Evolutionary conservation across 1,140 invertebrate genomes (phyloP), one percentile per base, ranked within the genome.

Genomic region (Bombus superbus): DNA sequence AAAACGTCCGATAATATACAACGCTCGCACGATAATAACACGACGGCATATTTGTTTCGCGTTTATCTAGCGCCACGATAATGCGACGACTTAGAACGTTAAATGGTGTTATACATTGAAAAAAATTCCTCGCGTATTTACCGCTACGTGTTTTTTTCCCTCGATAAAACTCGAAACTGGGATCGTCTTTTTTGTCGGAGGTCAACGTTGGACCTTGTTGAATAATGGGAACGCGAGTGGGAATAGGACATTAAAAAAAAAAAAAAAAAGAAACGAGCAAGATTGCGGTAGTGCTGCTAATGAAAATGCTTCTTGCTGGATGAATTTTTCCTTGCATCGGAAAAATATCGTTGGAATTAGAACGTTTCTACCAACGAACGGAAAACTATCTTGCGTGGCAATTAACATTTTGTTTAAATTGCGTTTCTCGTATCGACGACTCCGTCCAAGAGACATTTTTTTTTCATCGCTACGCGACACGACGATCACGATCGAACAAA

Each of bases 131-230:
- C 72, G 59, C 35, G 35, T 28, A 5, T 66, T 53, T 40, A 40
- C 6, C 53, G 40, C 22, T 15, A 35, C 10, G 22, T 18, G 4
- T 38, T 15, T 35, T 2, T 3, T 1, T 9, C 22, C 22, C 2
- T 18, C 28, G n/a, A 75, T 13, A 40, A 25, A 66, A 40, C 40
- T 35, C 35, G 32, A 59, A 47, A 74, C 69, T 84, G n/a, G 38
- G 42, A 68, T 66, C 35, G 22, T 25, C 74, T 73, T 47, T 79
- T 69, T 83, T 88, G 68, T 71, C 47, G 47, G 47, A 53, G 47
- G 47, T 53, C 47, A 22, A 8, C 28, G 62, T 18, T 11, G 25
- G 66, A 71, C 44, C 22, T 11, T 47, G 62, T 25, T 32, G 32
- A 15, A 69, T 47, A 22, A 59, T n/a, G 38, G 38, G 28, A 82